phyloP scores from a whole-genome alignment of 2,797 vertebrate species.

The Arnoldichthys spilopterus region DNA sequence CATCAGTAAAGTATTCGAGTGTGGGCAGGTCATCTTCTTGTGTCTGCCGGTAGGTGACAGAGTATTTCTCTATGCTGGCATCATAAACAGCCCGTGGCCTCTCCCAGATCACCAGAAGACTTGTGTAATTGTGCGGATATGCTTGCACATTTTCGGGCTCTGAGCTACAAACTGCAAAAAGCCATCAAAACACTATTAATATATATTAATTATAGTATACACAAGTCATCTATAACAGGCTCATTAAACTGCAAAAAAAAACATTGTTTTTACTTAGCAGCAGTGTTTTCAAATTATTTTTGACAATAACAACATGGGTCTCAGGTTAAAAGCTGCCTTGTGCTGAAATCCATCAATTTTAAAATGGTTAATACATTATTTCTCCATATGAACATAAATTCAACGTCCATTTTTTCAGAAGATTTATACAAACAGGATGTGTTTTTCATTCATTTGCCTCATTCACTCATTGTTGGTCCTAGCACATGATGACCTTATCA shows the following conservation, averaged over 20 bases:
- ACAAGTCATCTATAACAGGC: not conserved
- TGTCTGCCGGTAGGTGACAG: conserved; percentile 83
- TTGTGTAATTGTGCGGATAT: conserved; percentile 87
- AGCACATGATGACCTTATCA: conserved; percentile 44
- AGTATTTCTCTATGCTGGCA: conserved; percentile 90
- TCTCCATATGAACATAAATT: conserved; percentile 5
- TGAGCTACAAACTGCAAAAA: conserved; percentile 90
- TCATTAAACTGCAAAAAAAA: not conserved
- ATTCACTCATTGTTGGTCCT: conserved; percentile 43
- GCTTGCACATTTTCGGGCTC: conserved; percentile 93
- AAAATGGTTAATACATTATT: conserved; percentile 27
- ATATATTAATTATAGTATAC: conserved; percentile 25
- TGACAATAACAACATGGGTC: conserved; percentile 18
- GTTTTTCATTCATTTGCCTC: conserved; percentile 34
- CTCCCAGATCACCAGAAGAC: conserved; percentile 94
- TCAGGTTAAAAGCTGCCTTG: conserved; percentile 2
- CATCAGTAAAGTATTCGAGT: conserved; percentile 91
- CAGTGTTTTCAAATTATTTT: conserved; percentile 18
- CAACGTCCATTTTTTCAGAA: conserved; percentile 20
- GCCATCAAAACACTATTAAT: not conserved
- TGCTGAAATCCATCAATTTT: not conserved
- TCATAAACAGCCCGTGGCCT: conserved; percentile 93
- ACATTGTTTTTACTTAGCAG: conserved; percentile 19
- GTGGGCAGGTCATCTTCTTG: conserved; percentile 75
- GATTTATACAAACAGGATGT: conserved; percentile 18